Conservation (phyloP, 1,140 invertebrate genomes). For the Pogonomyrmex barbatus region DNA sequence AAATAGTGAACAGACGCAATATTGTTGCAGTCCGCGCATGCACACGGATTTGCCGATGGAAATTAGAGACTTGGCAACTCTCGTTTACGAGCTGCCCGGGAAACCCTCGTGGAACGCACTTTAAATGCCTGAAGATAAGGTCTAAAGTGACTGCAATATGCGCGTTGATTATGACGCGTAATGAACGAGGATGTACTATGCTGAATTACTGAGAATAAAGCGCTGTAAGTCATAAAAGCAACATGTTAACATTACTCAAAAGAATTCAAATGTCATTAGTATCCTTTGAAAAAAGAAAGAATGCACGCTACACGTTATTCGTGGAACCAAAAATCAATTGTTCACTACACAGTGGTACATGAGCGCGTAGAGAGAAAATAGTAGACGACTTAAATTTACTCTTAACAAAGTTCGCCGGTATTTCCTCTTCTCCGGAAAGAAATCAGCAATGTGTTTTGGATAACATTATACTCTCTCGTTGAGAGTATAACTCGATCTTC, state of each 20-base stretch:
- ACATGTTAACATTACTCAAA: neutral
- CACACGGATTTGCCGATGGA: conserved; percentile 32
- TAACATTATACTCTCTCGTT: conserved; percentile 20
- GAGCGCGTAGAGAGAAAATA: neutral
- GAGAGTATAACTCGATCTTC: conserved; percentile 23
- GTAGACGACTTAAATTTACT: neutral
- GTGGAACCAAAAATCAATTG: conserved; percentile 20
- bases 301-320: neutral
- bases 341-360: no score
- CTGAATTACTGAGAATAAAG: neutral
- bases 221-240: neutral
- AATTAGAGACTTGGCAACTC: conserved; percentile 64
- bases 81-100: conserved; percentile 48
- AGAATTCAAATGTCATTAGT: neutral
- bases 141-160: conserved; percentile 51
- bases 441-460: conserved; percentile 34
- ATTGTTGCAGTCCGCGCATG: conserved; percentile 47
- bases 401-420: neutral
- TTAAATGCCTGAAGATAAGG: conserved; percentile 28
- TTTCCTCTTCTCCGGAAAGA: neutral
- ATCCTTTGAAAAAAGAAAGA: neutral
- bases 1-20: conserved; percentile 40
- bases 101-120: conserved; percentile 32
- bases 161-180: conserved; percentile 49
- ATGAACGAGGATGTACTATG: conserved; percentile 13